A percentile compares a stretch with the other conserved stretches of the same genome.
These are phyloP conservation scores for Cephalopholis sonnerati DNA, from an alignment of 2,113 vertebrate genomes.

Conservation along the genomic window DNA sequence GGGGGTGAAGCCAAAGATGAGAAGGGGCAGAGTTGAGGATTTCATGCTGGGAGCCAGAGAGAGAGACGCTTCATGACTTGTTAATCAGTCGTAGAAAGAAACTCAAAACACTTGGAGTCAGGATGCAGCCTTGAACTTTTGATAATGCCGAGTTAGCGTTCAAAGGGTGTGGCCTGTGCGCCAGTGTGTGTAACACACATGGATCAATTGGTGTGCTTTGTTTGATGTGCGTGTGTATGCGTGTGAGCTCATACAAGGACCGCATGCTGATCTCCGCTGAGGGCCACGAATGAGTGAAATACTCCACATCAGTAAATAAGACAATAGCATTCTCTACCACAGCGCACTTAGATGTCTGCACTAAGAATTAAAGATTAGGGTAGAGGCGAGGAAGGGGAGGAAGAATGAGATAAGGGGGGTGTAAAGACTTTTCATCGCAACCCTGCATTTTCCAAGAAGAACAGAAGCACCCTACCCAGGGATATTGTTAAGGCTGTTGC, in stretches of 20 bases:
- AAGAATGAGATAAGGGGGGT: constrained; percentile 6
- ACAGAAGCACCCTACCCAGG: constrained; percentile 16
- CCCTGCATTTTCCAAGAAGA: constrained; percentile 26
- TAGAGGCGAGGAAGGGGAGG: not conserved
- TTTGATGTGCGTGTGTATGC: constrained; percentile 1
- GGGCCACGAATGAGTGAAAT: constrained; percentile 41
- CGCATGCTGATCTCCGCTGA: constrained; percentile 39
- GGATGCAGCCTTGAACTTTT: constrained; percentile 51
- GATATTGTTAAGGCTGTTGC: constrained; percentile 29
- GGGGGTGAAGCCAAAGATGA: constrained; percentile 32
- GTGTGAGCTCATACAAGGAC: not conserved
- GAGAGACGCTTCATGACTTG: constrained; percentile 32
- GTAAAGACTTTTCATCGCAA: constrained; percentile 10
- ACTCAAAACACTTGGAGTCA: constrained; percentile 40
- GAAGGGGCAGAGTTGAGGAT: constrained; percentile 28
- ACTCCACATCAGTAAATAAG: constrained; percentile 48
- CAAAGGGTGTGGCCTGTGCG: not conserved
- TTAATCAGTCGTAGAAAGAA: constrained; percentile 32
- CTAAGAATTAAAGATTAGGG: constrained; percentile 31
- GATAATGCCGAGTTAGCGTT: constrained; percentile 16
- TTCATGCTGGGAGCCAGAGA: constrained; percentile 20
- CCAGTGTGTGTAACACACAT: not conserved
- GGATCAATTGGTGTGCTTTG: constrained; percentile 8
- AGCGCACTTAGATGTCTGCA: constrained; percentile 27
- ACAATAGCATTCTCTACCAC: constrained; percentile 29